Evolutionary conservation across 2,113 vertebrate genomes (phyloP).

Genomic region (Donacobius atricapilla): DNA sequence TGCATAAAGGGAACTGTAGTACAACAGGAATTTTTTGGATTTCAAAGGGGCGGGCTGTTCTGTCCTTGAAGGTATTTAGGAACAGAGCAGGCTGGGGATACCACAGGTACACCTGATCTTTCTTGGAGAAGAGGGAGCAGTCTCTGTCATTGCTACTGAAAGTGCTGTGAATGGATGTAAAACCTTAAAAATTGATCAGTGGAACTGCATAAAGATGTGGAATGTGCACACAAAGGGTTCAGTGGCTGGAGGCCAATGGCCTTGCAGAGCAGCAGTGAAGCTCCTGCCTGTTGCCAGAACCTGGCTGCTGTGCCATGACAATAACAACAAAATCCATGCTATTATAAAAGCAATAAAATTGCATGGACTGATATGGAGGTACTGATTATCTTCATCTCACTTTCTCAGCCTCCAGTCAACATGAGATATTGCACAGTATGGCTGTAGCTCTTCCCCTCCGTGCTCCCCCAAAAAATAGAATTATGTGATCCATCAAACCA

Average conservation of each 20-base stretch:
- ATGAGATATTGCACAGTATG: background rate
- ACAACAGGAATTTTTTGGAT: background rate
- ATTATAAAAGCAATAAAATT: background rate
- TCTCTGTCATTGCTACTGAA: background rate
- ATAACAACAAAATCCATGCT: background rate
- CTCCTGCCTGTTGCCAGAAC: background rate
- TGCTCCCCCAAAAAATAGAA: fast-evolving
- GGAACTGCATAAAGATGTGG: background rate
- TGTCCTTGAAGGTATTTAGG: background rate
- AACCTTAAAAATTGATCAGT: background rate
- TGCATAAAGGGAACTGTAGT: background rate
- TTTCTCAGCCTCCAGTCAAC: background rate
- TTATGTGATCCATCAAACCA: background rate
- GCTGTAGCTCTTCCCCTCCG: background rate
- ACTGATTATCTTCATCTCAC: background rate
- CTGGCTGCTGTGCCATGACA: background rate
- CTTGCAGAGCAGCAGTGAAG: background rate
- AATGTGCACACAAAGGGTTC: background rate
- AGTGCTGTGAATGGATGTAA: background rate
- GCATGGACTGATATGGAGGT: background rate
- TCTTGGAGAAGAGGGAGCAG: background rate
- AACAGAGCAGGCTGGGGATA: background rate
- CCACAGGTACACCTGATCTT: background rate
- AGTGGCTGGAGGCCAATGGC: no score
- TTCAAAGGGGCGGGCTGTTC: background rate